Percentiles rank a stretch among this genome's conserved stretches.
These are phyloP conservation scores for Antennarius maculatus DNA, from an alignment of 2,797 vertebrate genomes.

Conservation along the genomic window DNA sequence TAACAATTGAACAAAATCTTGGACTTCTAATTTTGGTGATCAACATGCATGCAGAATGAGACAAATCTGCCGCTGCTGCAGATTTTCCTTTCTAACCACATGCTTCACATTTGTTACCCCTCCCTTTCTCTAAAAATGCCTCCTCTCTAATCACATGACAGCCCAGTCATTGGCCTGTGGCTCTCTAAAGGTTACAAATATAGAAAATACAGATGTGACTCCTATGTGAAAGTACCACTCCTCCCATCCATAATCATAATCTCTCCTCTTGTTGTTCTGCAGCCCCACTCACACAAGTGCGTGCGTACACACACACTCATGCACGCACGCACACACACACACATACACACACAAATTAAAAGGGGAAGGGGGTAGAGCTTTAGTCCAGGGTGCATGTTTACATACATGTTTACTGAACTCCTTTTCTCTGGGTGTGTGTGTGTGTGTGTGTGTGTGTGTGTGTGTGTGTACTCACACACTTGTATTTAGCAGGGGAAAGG, in stretches of 20 bases:
- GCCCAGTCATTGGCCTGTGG: conserved; percentile 35
- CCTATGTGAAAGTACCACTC: background rate
- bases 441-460: no score
- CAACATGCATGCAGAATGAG: background rate
- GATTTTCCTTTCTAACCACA: conserved; percentile 8
- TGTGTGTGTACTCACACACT: no score
- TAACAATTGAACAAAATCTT: no score
- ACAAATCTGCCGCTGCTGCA: background rate
- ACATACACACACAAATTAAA: background rate
- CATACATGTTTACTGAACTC: conserved; percentile 44
- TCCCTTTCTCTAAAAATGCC: conserved; percentile 33
- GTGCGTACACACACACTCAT: no score
- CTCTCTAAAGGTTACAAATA: conserved; percentile 72
- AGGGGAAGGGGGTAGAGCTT: conserved; percentile 43
- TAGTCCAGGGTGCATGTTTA: conserved; percentile 36
- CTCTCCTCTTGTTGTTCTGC: conserved; percentile 17
- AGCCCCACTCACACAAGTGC: background rate
- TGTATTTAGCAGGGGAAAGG: conserved; percentile 19
- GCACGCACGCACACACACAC: no score
- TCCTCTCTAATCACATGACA: conserved; percentile 36
- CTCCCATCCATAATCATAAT: conserved; percentile 2
- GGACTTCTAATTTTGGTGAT: background rate
- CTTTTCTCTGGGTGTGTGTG: conserved; percentile 28
- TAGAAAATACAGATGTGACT: conserved; percentile 54
- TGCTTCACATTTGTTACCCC: conserved; percentile 12